These are phyloP conservation scores for Acomys russatus DNA, from an alignment of 2,797 vertebrate genomes.

Conservation along the genomic window DNA sequence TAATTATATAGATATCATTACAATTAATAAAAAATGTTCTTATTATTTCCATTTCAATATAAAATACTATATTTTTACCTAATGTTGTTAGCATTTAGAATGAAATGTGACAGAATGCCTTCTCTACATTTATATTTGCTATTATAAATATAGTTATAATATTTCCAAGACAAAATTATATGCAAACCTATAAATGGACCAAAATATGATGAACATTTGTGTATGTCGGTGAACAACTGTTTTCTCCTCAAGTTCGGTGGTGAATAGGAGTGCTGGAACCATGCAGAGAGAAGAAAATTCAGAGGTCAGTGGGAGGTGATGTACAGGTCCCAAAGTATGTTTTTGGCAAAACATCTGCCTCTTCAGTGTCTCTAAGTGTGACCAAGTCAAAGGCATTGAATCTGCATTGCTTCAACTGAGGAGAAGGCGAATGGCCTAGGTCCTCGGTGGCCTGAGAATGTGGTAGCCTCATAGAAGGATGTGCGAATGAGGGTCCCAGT, in stretches of 20 bases:
- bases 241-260: slow-evolving; percentile 13
- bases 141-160: slow-evolving; percentile 40
- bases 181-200: slow-evolving; percentile 50
- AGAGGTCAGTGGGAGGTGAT: slow-evolving; percentile 5
- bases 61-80: slow-evolving; percentile 63
- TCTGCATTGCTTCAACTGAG: neutral
- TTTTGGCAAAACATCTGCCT: slow-evolving; percentile 10
- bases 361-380: neutral
- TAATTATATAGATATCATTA: slow-evolving; percentile 71
- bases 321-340: neutral
- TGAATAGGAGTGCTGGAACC: neutral
- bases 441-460: neutral
- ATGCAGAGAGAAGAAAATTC: slow-evolving; percentile 34
- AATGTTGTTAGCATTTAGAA: slow-evolving; percentile 69
- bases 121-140: slow-evolving; percentile 56
- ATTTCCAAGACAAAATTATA: slow-evolving; percentile 52
- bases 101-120: slow-evolving; percentile 59
- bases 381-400: neutral
- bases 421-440: slow-evolving; percentile 2
- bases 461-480: neutral
- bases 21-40: slow-evolving; percentile 66
- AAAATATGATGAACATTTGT: slow-evolving; percentile 40
- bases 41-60: slow-evolving; percentile 67
- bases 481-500: neutral
- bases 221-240: neutral